Base-by-base conservation (phyloP, 92 coral and sea anemone species). In the Heteractis magnifica region DNA sequence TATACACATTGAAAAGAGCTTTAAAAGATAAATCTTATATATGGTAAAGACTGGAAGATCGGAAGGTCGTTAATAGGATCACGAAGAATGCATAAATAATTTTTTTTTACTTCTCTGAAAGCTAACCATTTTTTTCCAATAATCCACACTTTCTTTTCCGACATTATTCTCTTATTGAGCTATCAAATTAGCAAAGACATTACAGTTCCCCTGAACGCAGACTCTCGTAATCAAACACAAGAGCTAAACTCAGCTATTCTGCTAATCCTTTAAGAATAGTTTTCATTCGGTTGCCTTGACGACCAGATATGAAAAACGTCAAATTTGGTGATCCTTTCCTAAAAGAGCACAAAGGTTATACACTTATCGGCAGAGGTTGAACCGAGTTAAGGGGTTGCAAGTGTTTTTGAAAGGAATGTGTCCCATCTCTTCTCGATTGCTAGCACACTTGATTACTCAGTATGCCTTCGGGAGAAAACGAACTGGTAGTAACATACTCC, bases 1-100 rank as follows among this genome's bases (percentile, higher is more conserved):
- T 49, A 49, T 62, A 52, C 83, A n/a, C 23, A 65, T 76, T 76
- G 60, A 49, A 49, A 79, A 79, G 74, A 79, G 83, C 74, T 62
- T 79, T 79, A 78, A 15, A 21, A 74, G 78, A 74, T 74, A 74
- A 51, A 44, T 74, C 78, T 74, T 6, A 49, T 74, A 74, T 74
- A 44, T 49, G 78, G 78, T 74, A 74, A 74, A 68, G 78, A 74
- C 15, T 49, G 55, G 53, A 3, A 74, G 78, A 68, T 68, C 73
- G 73, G 73, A 68, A 68, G 73, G 73, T 68, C 73, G 73, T 68
- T 68, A 68, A 68, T 68, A 68, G 78, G 78, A 49, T 74, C 78
- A 49, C 55, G 10, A 49, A 72, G 51, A 23, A 15, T 49, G 78
- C 55, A 74, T 74, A 49, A 74, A 72, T 74, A 20, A 14, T 5